Percentiles rank a stretch among this genome's conserved stretches.
Evolutionary conservation across 2,113 vertebrate species (phyloP).

Genomic region (Hydrochoerus hydrochaeris): DNA sequence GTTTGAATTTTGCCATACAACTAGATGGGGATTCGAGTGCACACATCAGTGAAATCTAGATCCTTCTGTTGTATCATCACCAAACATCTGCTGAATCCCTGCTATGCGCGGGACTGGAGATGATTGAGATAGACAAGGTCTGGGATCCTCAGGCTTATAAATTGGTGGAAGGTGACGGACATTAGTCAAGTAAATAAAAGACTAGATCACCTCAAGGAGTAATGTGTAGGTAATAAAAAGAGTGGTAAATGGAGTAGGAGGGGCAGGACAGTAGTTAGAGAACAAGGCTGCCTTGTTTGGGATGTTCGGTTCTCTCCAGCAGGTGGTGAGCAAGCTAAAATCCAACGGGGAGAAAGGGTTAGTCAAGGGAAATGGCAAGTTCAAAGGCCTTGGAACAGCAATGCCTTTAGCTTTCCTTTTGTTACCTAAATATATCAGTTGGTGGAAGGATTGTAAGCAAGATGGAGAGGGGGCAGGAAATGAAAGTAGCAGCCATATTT

Average conservation of each 20-base stretch:
- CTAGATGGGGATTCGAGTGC: background rate
- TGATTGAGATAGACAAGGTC: background rate
- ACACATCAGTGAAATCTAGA: background rate
- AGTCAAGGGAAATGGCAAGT: background rate
- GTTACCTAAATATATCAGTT: background rate
- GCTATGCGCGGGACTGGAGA: background rate
- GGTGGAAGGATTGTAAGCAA: background rate
- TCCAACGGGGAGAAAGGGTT: background rate
- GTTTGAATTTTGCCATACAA: background rate
- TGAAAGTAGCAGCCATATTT: background rate
- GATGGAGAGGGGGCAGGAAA: background rate
- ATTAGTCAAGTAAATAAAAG: background rate
- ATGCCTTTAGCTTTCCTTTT: background rate
- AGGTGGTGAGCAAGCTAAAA: background rate
- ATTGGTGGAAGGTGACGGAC: background rate
- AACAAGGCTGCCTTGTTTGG: background rate
- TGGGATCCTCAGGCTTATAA: background rate
- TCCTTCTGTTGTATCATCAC: background rate
- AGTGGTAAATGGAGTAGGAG: background rate
- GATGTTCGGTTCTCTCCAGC: background rate
- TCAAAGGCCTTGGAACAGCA: background rate
- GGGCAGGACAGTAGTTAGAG: background rate
- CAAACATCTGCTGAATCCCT: background rate
- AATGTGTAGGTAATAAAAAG: background rate
- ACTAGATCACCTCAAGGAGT: background rate